phyloP scores from a whole-genome alignment of 1,140 invertebrate genomes.

The Drosophila tsacasi region DNA sequence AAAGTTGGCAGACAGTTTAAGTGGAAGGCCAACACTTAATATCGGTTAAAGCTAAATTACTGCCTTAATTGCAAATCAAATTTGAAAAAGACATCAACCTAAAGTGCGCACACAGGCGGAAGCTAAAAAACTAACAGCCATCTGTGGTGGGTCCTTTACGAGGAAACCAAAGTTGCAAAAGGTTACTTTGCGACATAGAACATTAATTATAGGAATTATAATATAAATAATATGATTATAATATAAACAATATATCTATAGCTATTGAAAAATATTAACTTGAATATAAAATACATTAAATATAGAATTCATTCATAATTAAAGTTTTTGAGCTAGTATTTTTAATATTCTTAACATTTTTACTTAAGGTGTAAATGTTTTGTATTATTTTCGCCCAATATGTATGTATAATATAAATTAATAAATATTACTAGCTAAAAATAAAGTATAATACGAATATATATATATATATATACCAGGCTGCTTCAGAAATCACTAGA shows the following conservation, averaged over 20 bases:
- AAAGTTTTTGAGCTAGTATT: too few species aligned
- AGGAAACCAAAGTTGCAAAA: not conserved
- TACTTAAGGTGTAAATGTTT: too few species aligned
- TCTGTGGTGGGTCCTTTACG: not conserved
- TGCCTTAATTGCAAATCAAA: conserved; percentile 53
- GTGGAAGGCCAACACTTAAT: conserved; percentile 55
- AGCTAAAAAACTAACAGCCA: conserved; percentile 7
- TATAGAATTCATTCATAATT: too few species aligned
- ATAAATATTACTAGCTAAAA: too few species aligned
- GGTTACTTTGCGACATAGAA: not conserved
- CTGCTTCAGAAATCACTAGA: too few species aligned
- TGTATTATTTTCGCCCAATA: too few species aligned
- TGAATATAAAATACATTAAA: too few species aligned
- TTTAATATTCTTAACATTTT: too few species aligned
- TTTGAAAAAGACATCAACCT: conserved; percentile 32
- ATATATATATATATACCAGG: too few species aligned
- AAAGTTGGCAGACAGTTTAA: conserved; percentile 54
- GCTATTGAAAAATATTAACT: too few species aligned
- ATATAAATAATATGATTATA: not conserved
- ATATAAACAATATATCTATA: not conserved
- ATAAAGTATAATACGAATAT: too few species aligned
- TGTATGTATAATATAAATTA: too few species aligned
- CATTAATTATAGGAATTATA: not conserved
- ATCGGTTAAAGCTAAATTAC: conserved; percentile 53
- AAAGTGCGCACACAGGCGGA: conserved; percentile 7